These are phyloP conservation scores for Mionectes olivaceus DNA, from an alignment of 2,797 vertebrate genomes.

Conservation along the genomic window DNA sequence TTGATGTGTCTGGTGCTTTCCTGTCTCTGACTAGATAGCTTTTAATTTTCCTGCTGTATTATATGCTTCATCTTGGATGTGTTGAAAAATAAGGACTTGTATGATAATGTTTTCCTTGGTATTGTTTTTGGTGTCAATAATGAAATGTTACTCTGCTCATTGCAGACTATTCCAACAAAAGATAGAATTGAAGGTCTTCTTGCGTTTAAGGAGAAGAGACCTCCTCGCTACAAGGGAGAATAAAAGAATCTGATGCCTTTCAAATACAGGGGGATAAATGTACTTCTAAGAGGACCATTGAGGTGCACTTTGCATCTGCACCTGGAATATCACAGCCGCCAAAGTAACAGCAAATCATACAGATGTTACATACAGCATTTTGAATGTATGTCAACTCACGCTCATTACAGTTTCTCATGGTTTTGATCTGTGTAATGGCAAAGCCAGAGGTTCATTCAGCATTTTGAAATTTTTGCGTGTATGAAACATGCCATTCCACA, in stretches of 20 bases:
- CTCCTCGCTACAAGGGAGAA: constrained; percentile 91
- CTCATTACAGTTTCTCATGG: constrained; percentile 50
- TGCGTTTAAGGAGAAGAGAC: constrained; percentile 96
- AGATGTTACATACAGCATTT: not conserved
- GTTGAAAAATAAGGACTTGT: not conserved
- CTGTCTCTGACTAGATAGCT: not conserved
- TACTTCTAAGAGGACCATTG: constrained; percentile 57
- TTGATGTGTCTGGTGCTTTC: not conserved
- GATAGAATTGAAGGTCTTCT: constrained; percentile 94
- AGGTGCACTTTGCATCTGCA: constrained; percentile 27
- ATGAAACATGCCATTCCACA: constrained; percentile 48
- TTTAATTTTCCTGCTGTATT: not conserved
- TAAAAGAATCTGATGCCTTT: constrained; percentile 73
- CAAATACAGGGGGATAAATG: constrained; percentile 17
- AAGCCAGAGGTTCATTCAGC: constrained; percentile 22
- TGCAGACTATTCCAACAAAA: constrained; percentile 95
- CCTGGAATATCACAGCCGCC: constrained; percentile 49
- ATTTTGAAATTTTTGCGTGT: constrained; percentile 47
- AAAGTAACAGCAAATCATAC: constrained; percentile 52
- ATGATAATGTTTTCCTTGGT: not conserved
- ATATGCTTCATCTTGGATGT: not conserved
- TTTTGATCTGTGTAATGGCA: constrained; percentile 34
- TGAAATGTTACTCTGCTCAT: constrained; percentile 46
- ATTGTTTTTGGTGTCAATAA: not conserved
- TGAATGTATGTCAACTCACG: constrained; percentile 27